Base-by-base conservation (phyloP, 92 coral and sea anemone genomes). In the Porites lobata region DNA sequence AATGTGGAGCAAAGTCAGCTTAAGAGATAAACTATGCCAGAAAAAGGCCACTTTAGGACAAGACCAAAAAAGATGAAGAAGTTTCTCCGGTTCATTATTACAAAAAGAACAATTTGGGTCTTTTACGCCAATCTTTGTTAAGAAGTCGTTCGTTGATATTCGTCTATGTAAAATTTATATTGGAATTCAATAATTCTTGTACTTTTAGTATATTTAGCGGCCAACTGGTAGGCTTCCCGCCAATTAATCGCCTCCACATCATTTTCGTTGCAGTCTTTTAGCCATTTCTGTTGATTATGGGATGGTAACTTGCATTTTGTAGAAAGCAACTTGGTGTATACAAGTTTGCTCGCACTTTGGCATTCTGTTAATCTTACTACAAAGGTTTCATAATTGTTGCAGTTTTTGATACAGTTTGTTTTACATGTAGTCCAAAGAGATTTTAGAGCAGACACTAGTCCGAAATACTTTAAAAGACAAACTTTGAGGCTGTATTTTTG, bases 41-140 rank as follows among this genome's bases (percentile, higher is more conserved):
- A 15, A 12, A 12, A 15, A 15, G 3, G 8, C 19, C 19, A 15
- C 69, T 12, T 12, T 64, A 26, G 29, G 29, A 26, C 29, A 12
- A 15, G 69, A 64, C 69, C 69, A 64, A 64, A 64, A 64, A 24
- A 64, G 69, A 64, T n/a, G 69, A 15, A 12, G 22, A 7, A 64
- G 69, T 63, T 9, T 63, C 18, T 63, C 67, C 67, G 14, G 67
- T 63, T 63, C 67, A 9, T 63, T 13, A 63, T 14, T 73, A 8
- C 81, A 76, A 56, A 76, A 61, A 9, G 81, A 76, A 68, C 81
- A 76, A 50, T 76, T 76, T 56, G 81, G 81, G 68, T 57, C 65
- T 54, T 11, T 76, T 76, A 76, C 51, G 20, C 81, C 81, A 32
- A 76, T 76, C 57, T 54, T 76, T 76, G 81, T 76, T 2, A 76